Evolutionary conservation across 2,888 invertebrate species (phyloP), one percentile per base, ranked within the genome.

Genomic region (Drosophila colorata): DNA sequence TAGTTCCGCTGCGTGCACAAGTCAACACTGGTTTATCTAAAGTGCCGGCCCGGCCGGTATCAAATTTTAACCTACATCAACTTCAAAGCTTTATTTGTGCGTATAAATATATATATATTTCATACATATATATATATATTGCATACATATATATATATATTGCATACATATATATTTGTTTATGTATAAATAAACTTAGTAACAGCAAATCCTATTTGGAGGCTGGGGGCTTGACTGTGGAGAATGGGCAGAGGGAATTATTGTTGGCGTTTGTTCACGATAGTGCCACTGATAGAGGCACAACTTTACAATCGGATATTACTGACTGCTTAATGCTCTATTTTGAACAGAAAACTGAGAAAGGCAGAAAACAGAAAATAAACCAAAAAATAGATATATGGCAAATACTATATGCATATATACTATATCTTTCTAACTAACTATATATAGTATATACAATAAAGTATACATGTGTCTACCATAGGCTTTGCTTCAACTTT

Each of bases 61-160:
- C 71, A 59, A 72, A 84, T 78, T 80, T 72, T 71, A 80, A 78
- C 74, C 78, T 76, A 69, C 73, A 79, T 78, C 69, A 65, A 66
- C 78, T 67, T 57, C 48, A 71, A 67, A 56, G 28, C 28, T 28
- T 28, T 20, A 4, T 20, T 4, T 20, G 20, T 20, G 4, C 20
- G 4, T n/a, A 25, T 58, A 68, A 5, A 47, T 25, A 47, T 28
- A 25, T 20, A 31, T 13, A 14, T 25, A 58, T 38, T n/a, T n/a
- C n/a, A n/a, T n/a, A n/a, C n/a, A 28, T 23, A 55, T 38, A 56
- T 28, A 5, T 41, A 31, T 13, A 14, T 25, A 58, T 38, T n/a
- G n/a, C n/a, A n/a, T n/a, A 25, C 60, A 68, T 8, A 47, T 25
- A 47, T 28, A 25, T 20, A 31, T 13, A 14, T 25, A 58, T 38